Percentiles rank a stretch among this genome's conserved stretches.
These are phyloP conservation scores for Melipona bicolor DNA, from an alignment of 2,888 invertebrate genomes.

Conservation along the genomic window DNA sequence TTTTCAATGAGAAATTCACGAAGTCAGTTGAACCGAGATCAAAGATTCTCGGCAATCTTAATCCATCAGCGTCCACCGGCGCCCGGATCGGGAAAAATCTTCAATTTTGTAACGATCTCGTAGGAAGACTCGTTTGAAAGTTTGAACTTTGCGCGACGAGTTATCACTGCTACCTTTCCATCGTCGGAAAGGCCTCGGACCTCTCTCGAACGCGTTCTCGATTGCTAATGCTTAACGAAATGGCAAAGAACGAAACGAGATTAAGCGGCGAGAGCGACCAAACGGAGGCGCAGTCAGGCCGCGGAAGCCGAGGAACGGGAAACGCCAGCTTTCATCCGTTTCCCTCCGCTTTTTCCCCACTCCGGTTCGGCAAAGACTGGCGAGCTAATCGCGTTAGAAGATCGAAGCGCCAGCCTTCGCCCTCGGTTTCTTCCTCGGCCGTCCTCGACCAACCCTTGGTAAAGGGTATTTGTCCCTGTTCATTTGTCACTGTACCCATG, in stretches of 20 bases:
- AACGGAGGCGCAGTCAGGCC: neutral
- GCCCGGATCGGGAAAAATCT: neutral
- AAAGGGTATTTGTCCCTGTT: slow-evolving; percentile 38
- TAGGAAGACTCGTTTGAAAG: neutral
- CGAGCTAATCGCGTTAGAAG: slow-evolving; percentile 50
- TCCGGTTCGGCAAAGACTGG: neutral
- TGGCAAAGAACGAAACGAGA: slow-evolving; percentile 13
- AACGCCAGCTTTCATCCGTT: slow-evolving; percentile 7
- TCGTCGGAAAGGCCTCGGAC: neutral
- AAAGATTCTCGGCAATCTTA: too few relatives aligned
- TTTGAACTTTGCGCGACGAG: neutral
- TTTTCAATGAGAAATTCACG: neutral
- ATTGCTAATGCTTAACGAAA: slow-evolving; percentile 4
- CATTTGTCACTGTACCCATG: slow-evolving; percentile 49
- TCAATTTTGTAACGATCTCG: neutral
- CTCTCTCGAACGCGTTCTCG: neutral
- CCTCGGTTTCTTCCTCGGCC: too few relatives aligned
- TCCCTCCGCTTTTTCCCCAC: neutral
- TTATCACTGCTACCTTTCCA: neutral
- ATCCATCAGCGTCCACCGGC: neutral
- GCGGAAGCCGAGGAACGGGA: neutral
- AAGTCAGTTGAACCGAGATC: neutral
- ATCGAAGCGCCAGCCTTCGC: slow-evolving; percentile 18
- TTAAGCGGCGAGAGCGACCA: neutral
- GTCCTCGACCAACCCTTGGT: neutral